Percentiles rank a stretch among this genome's conserved stretches.
Evolutionary conservation across 2,113 vertebrate genomes (phyloP).

Genomic region (Mystacornis crossleyi): DNA sequence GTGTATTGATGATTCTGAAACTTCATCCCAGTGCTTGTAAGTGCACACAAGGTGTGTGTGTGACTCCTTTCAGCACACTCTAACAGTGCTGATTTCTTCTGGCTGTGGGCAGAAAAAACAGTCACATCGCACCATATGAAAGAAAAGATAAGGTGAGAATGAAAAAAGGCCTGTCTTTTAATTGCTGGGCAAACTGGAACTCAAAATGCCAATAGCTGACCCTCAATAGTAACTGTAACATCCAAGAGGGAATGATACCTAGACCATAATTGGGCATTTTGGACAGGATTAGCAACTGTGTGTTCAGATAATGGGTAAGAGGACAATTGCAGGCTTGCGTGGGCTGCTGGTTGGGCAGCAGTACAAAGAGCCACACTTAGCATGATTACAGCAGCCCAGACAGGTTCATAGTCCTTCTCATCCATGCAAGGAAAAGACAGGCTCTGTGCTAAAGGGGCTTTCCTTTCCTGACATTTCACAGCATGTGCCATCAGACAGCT

Average conservation of each 20-base stretch:
- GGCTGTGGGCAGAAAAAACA: not conserved
- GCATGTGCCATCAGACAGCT: not conserved
- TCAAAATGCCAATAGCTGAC: not conserved
- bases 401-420: not conserved
- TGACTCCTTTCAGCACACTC: not conserved
- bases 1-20: not conserved
- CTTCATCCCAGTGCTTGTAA: not conserved
- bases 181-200: not conserved
- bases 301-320: not conserved
- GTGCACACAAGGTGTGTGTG: not conserved
- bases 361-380: not conserved
- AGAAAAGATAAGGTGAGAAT: not conserved
- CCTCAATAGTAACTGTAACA: not conserved
- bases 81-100: not conserved
- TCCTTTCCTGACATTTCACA: not conserved
- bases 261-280: not conserved
- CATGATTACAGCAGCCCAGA: not conserved
- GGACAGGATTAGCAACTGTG: fast-evolving
- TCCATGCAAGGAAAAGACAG: not conserved
- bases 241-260: not conserved
- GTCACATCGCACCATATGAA: not conserved
- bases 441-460: not conserved
- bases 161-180: not conserved
- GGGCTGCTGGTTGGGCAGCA: not conserved
- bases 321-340: not conserved